Base-by-base conservation (phyloP, 2,113 vertebrate genomes). In the Martes martes region DNA sequence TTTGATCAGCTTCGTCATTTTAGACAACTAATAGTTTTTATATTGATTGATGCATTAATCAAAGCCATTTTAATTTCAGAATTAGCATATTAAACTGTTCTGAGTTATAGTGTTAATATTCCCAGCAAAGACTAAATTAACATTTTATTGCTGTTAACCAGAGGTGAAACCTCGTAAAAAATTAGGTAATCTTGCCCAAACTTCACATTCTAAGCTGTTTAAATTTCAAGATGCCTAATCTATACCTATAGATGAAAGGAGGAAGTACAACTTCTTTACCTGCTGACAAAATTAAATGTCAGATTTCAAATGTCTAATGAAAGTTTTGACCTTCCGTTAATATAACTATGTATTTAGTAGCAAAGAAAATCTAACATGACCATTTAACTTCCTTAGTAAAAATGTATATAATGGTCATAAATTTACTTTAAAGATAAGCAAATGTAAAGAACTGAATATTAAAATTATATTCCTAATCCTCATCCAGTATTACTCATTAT, bases 111-210 rank as follows among this genome's bases (percentile, higher is more conserved):
- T 98, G 98, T 94, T 98, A 98, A 98, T 98, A 98, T 90, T 93
- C 94, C 94, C 98, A 98, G 98, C 97, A 98, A 98, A 98, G 96
- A 97, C 89, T 97, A 98, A 98, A 98, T 98, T 98, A 99, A 98
- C 96, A 98, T 98, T 98, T 99, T 97, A 97, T 93, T 14, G 9
- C 92, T 95, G 21, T 93, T 98, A 98, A 98, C 98, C 88, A 97
- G 91, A 97, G 92, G 97, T 83, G 88, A 96, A 79, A 59, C 61
- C 95, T 98, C 89, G 85, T 97, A 90, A 95, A 97, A 98, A 97
- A 97, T 98, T 95, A 96, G 88, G 97, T 95, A 81, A 96, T 79
- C 76, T 42, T 97, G 94, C 95, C 92, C 97, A 98, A 91, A 97
- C 96, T 96, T 95, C 50, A 93, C 39, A 95, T 89, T 97, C 76